phyloP scores from a whole-genome alignment of 1,140 invertebrate genomes.

The Caenorhabditis elegans region WBcel235 BX284605.5:10697501-10698000 shows the following conservation, averaged over 20 bases:
- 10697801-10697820: too few species aligned
- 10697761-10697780: background rate
- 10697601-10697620: background rate
- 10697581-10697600: conserved; percentile 22
- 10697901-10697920: too few species aligned
- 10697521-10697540: background rate
- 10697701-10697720: background rate
- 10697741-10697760: background rate
- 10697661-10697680: background rate
- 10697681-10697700: background rate
- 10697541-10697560: background rate
- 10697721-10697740: conserved; percentile 1
- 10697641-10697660: conserved; percentile 23
- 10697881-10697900: too few species aligned
- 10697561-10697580: conserved; percentile 1
- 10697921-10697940: too few species aligned
- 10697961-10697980: too few species aligned
- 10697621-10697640: conserved; percentile 20
- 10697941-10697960: too few species aligned
- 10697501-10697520: background rate
- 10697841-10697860: too few species aligned
- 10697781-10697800: background rate
- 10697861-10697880: too few species aligned
- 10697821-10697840: too few species aligned
- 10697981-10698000: too few species aligned